A percentile compares a stretch with the other conserved stretches of the same genome.
Evolutionary conservation across 2,888 invertebrate species (phyloP).

Genomic region (Tineola bisselliella): DNA sequence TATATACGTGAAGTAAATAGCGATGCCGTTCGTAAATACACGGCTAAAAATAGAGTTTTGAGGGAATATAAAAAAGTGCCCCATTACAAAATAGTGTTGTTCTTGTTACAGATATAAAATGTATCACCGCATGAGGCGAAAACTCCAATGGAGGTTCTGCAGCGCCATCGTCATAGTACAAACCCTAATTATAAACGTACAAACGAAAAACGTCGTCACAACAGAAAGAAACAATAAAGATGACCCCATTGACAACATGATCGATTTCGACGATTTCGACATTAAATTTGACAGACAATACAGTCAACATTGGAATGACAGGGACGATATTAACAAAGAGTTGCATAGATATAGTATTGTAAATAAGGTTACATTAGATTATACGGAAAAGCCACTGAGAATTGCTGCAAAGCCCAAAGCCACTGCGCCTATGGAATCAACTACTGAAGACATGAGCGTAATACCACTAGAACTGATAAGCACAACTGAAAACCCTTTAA

Average conservation of each 20-base stretch:
- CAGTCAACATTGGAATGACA: constrained; percentile 34
- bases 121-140: constrained; percentile 47
- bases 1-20: too few relatives aligned
- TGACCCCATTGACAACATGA: constrained; percentile 47
- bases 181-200: constrained; percentile 21
- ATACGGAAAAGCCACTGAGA: background rate
- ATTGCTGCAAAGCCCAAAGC: background rate
- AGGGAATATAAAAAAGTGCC: too few relatives aligned
- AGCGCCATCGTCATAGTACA: constrained; percentile 40
- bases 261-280: constrained; percentile 50
- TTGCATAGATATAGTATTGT: constrained; percentile 44
- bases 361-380: constrained; percentile 19
- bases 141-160: constrained; percentile 35
- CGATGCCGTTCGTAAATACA: too few relatives aligned
- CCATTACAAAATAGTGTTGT: too few relatives aligned
- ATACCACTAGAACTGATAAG: constrained; percentile 54
- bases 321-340: constrained; percentile 38
- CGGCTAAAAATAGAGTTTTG: too few relatives aligned
- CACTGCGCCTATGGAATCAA: constrained; percentile 14
- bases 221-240: constrained; percentile 22
- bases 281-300: constrained; percentile 46
- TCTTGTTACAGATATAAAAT: constrained; percentile 23
- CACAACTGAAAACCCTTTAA: constrained; percentile 42
- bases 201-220: constrained; percentile 33
- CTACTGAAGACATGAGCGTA: constrained; percentile 40